A percentile compares a stretch with the other conserved stretches of the same genome.
phyloP scores from a whole-genome alignment of 2,113 vertebrate species.

The Heloderma charlesbogerti region DNA sequence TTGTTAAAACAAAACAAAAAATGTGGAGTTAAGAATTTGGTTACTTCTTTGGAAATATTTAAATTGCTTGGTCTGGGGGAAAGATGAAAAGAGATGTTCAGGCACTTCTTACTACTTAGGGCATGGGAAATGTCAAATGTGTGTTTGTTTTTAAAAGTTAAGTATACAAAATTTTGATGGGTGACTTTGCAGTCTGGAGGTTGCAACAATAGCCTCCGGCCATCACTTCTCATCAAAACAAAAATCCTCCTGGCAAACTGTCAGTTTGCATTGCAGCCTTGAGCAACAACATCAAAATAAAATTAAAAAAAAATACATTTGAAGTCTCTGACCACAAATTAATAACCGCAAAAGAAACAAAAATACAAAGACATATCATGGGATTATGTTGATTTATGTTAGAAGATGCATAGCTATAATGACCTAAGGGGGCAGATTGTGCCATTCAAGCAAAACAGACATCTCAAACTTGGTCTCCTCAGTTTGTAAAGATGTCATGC shows the following conservation, averaged over 20 bases:
- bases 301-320: slow-evolving; percentile 62
- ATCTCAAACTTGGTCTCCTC: slow-evolving; percentile 57
- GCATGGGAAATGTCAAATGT: not conserved
- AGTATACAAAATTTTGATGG: slow-evolving; percentile 46
- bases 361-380: slow-evolving; percentile 58
- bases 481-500: slow-evolving; percentile 59
- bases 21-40: not conserved
- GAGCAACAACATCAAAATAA: slow-evolving; percentile 42
- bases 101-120: not conserved
- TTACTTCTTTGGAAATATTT: not conserved
- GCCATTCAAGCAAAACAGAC: slow-evolving; percentile 57
- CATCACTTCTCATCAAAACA: slow-evolving; percentile 53
- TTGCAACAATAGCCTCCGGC: slow-evolving; percentile 44
- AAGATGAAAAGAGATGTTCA: not conserved
- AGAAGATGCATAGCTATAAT: slow-evolving; percentile 57
- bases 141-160: slow-evolving; percentile 25
- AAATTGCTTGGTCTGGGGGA: slow-evolving; percentile 22
- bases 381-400: slow-evolving; percentile 76
- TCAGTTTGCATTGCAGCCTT: slow-evolving; percentile 64
- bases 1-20: too few species aligned
- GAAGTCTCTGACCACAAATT: slow-evolving; percentile 57
- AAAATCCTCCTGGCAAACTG: slow-evolving; percentile 52
- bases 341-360: slow-evolving; percentile 58
- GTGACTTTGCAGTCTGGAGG: slow-evolving; percentile 59
- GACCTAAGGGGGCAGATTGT: slow-evolving; percentile 52